Evolutionary conservation across 1,140 invertebrate genomes (phyloP).

Genomic region (Drosophila ambigua): DNA sequence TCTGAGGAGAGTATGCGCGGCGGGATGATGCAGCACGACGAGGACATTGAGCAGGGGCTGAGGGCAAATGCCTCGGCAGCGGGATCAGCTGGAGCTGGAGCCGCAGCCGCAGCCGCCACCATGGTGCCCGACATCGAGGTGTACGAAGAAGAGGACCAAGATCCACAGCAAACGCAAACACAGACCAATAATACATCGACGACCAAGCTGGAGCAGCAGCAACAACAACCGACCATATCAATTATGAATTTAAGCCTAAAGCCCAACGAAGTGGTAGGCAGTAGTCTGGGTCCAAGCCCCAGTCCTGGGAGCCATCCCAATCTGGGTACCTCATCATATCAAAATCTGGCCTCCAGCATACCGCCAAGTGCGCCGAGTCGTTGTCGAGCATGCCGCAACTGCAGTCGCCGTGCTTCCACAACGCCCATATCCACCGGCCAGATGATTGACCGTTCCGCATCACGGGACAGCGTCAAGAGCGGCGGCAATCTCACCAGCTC

Average conservation of each 20-base stretch:
- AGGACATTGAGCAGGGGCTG: slow-evolving; percentile 87
- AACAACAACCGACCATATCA: slow-evolving; percentile 82
- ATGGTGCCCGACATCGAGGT: slow-evolving; percentile 95
- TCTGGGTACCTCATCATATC: slow-evolving; percentile 83
- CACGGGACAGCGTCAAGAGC: slow-evolving; percentile 89
- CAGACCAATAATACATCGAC: slow-evolving; percentile 51
- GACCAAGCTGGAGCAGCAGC: slow-evolving; percentile 57
- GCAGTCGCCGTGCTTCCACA: slow-evolving; percentile 89
- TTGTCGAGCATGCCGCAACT: slow-evolving; percentile 86
- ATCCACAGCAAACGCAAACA: slow-evolving; percentile 54
- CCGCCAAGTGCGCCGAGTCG: slow-evolving; percentile 84
- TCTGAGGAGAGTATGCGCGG: slow-evolving; percentile 89
- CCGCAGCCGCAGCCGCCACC: slow-evolving; percentile 67
- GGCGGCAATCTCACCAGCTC: slow-evolving; percentile 82
- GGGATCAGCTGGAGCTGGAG: too few relatives aligned
- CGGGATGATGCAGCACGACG: slow-evolving; percentile 43
- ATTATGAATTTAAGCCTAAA: slow-evolving; percentile 76
- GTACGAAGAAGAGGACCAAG: slow-evolving; percentile 87
- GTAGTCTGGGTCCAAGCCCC: slow-evolving; percentile 66
- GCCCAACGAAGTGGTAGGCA: slow-evolving; percentile 30
- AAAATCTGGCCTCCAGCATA: slow-evolving; percentile 86
- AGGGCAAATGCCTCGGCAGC: too few relatives aligned
- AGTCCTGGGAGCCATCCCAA: slow-evolving; percentile 84
- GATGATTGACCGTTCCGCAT: slow-evolving; percentile 90
- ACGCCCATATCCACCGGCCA: slow-evolving; percentile 90